Evolutionary conservation across 2,888 invertebrate genomes (phyloP).

Genomic region (Nipponacmea schrenckii): DNA sequence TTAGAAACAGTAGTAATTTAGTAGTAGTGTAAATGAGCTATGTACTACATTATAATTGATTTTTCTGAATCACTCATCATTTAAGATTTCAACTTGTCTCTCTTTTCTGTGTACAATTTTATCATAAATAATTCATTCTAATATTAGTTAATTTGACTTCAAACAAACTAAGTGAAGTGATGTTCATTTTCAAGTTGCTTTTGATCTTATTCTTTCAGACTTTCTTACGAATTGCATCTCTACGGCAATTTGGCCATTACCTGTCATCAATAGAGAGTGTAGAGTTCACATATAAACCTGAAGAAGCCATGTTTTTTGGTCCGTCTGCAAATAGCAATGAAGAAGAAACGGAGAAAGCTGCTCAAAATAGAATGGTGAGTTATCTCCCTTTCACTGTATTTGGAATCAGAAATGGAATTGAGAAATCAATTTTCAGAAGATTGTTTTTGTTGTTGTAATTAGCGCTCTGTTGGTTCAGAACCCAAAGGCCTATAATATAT

Average conservation of each 20-base stretch:
- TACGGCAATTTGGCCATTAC: conserved; percentile 82
- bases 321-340: conserved; percentile 41
- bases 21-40: too few relatives aligned
- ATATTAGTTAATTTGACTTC: too few relatives aligned
- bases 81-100: background rate
- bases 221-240: conserved; percentile 79
- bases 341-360: conserved; percentile 49
- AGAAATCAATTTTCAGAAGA: too few relatives aligned
- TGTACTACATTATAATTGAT: too few relatives aligned
- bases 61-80: too few relatives aligned
- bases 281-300: conserved; percentile 75
- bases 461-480: too few relatives aligned
- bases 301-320: conserved; percentile 61
- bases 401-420: too few relatives aligned
- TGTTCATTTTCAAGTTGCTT: too few relatives aligned
- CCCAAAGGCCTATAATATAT: too few relatives aligned
- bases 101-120: background rate
- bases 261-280: conserved; percentile 76
- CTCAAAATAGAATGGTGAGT: conserved; percentile 61
- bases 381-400: background rate
- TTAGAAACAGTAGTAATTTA: too few relatives aligned
- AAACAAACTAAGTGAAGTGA: too few relatives aligned
- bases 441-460: too few relatives aligned
- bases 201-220: conserved; percentile 66
- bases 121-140: background rate